Conservation (phyloP, 2,113 vertebrate genomes). For the Alaudala cheleensis region DNA sequence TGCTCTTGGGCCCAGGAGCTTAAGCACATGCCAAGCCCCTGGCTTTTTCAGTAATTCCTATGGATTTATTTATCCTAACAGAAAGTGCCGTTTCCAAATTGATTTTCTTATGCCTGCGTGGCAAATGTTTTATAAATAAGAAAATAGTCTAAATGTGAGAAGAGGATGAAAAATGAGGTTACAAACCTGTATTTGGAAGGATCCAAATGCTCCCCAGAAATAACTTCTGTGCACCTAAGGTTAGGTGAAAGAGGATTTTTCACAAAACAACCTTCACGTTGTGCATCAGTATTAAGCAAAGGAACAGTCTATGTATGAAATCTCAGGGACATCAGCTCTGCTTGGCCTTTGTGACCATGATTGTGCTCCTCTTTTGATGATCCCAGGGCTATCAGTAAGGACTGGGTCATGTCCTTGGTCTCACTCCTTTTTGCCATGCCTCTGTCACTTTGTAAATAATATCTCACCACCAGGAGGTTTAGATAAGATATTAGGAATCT, state of each 20-base stretch:
- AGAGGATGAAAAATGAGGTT: neutral
- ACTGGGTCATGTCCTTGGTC: neutral
- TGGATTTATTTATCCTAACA: neutral
- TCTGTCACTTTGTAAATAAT: rapidly evolving
- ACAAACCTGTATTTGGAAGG: neutral
- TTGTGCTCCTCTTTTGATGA: neutral
- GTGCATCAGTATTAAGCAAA: neutral
- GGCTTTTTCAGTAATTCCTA: constrained; percentile 11
- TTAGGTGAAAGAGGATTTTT: neutral
- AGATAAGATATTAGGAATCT: neutral
- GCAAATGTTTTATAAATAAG: neutral
- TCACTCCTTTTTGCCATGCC: neutral
- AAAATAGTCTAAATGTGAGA: neutral
- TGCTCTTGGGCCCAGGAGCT: neutral
- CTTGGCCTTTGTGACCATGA: neutral
- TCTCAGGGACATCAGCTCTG: neutral
- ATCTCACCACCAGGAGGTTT: neutral
- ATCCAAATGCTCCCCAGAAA: neutral
- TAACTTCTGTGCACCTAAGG: neutral
- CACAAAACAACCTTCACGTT: neutral
- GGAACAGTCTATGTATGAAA: rapidly evolving
- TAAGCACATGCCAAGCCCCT: neutral
- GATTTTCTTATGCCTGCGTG: neutral
- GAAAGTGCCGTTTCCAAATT: neutral
- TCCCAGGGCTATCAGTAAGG: neutral